Evolutionary conservation across 2,888 invertebrate species (phyloP), one percentile per base, ranked within the genome.

Genomic region (Cantharis rustica): DNA sequence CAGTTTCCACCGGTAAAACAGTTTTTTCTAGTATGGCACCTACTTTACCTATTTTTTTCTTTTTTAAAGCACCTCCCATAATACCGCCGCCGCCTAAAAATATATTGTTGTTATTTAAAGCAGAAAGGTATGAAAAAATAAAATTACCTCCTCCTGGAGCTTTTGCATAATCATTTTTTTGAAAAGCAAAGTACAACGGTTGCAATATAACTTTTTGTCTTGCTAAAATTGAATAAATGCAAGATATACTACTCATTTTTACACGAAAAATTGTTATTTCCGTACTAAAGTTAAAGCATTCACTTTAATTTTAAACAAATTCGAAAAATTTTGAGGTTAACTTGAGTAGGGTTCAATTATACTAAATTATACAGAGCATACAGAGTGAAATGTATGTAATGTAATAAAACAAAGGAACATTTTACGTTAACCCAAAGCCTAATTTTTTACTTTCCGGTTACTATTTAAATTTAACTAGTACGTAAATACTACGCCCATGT

Each of bases 1-100:
- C 97, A 0, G 92, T 95, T 89, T 97, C 98, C 1, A 97, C 97
- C 0, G 95, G 95, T 77, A 96, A 86, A 31, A 91, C 88, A 83
- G 91, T 92, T 87, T 95, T 95, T 85, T 95, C 93, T 83, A 92
- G 89, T 10, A 91, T 84, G 2, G 91, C 90, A 0, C 93, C 91
- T 2, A 91, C 82, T 87, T 93, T 93, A 11, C 91, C 92, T 0
- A 88, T 84, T 84, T 92, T 93, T 86, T 93, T 92, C 84, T 90
- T 90, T 83, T 93, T 93, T 63, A 88, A 81, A 76, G 86, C 87
- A 13, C 85, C 86, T 13, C 88, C 88, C 68, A 88, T 87, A 16
- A 88, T 86, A 80, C 86, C 87, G 86, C 77, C 87, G 86, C 77
- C 75, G n/a, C 26, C 26, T 69, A 17, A 61, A 70, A 70, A 13